Percentiles rank a stretch among this genome's conserved stretches.
Conservation (phyloP, 2,113 vertebrate species). For the Tichodroma muraria region DNA sequence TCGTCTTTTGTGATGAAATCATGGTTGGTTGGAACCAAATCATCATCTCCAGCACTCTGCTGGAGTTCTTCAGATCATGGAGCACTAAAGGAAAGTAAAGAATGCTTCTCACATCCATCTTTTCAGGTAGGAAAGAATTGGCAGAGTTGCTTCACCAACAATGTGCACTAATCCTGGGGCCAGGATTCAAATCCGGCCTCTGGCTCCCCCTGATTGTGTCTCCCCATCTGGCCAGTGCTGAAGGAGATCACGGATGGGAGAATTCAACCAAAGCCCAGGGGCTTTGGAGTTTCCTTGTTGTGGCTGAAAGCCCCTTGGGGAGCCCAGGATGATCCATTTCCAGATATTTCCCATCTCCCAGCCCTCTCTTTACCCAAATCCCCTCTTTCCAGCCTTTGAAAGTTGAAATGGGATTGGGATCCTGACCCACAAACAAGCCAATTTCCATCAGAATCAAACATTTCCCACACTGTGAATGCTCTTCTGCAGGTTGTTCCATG, state of each 20-base stretch:
- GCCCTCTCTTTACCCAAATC: background rate
- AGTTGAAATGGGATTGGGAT: background rate
- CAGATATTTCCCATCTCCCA: background rate
- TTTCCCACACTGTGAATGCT: background rate
- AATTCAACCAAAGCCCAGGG: background rate
- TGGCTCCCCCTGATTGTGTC: background rate
- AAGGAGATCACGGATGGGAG: background rate
- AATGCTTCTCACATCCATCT: background rate
- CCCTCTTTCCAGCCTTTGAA: background rate
- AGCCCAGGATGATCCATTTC: background rate
- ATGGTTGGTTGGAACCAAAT: background rate
- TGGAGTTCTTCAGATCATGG: background rate
- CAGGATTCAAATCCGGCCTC: background rate
- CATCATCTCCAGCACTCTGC: background rate
- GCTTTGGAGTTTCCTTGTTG: background rate
- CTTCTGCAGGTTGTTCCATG: background rate
- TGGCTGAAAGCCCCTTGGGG: background rate
- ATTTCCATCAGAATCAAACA: background rate
- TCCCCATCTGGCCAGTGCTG: background rate
- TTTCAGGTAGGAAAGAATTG: background rate
- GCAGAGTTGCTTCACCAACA: background rate
- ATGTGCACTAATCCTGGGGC: background rate
- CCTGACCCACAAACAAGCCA: background rate
- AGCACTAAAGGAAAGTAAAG: background rate
- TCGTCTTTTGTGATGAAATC: background rate